phyloP scores from a whole-genome alignment of 2,113 vertebrate species.

The Pygathrix nemaeus region DNA sequence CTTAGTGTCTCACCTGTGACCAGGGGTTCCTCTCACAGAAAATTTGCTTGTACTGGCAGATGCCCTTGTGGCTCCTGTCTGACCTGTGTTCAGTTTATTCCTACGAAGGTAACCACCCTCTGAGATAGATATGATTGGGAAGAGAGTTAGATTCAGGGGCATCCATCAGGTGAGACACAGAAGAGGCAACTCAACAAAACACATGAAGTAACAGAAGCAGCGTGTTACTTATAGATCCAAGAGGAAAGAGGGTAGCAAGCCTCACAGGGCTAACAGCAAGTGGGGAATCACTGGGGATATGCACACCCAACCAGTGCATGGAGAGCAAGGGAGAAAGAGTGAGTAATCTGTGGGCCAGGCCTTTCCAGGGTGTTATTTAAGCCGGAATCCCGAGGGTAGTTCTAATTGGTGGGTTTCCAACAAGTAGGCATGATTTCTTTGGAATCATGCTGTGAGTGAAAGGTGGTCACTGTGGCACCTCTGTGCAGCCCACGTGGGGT shows the following conservation, averaged over 20 bases:
- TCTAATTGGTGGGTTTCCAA: not conserved
- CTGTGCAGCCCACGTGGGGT: too few species aligned
- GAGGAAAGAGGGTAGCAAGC: not conserved
- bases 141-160: not conserved
- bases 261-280: not conserved
- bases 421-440: not conserved
- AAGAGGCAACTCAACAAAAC: not conserved
- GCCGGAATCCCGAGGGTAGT: not conserved
- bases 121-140: not conserved
- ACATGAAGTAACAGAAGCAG: not conserved
- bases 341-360: not conserved
- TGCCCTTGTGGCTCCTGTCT: not conserved
- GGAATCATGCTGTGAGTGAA: not conserved
- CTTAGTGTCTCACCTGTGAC: not conserved
- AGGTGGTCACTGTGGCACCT: not conserved
- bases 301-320: not conserved
- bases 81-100: not conserved
- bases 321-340: not conserved
- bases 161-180: not conserved
- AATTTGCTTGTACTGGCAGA: not conserved
- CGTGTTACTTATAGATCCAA: too few species aligned
- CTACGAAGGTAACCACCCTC: not conserved
- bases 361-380: too few species aligned
- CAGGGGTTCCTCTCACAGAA: not conserved
- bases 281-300: not conserved